Conservation (phyloP, 2,113 vertebrate genomes). For the Trichechus manatus region DNA sequence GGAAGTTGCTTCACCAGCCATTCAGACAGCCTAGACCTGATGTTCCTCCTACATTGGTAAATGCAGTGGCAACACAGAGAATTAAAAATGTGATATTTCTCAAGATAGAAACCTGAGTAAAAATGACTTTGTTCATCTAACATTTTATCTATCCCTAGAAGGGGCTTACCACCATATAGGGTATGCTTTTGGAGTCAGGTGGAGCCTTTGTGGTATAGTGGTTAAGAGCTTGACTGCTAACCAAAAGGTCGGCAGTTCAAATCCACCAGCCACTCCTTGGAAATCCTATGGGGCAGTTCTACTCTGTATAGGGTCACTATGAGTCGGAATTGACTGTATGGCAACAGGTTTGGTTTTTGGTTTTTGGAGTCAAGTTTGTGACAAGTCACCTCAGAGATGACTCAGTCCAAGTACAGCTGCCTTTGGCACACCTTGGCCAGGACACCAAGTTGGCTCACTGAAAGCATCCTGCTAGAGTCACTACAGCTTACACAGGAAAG, state of each 20-base stretch:
- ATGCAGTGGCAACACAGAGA: not conserved
- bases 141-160: not conserved
- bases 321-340: too few relatives aligned
- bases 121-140: conserved; percentile 42
- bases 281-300: too few relatives aligned
- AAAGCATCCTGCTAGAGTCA: not conserved
- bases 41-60: not conserved
- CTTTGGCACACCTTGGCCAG: not conserved
- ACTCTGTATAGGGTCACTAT: too few relatives aligned
- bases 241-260: too few relatives aligned
- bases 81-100: not conserved
- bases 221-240: too few relatives aligned
- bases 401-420: not conserved
- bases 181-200: not conserved
- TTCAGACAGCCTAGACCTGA: not conserved
- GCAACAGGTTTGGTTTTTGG: too few relatives aligned
- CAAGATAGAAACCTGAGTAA: not conserved
- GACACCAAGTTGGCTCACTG: not conserved
- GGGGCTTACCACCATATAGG: not conserved
- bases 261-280: too few relatives aligned
- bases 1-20: not conserved
- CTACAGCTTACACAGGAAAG: not conserved
- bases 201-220: too few relatives aligned
- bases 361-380: not conserved
- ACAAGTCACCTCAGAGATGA: conserved; percentile 14